Evolutionary conservation across 2,888 invertebrate species (phyloP), one percentile per base, ranked within the genome.

Genomic region (Mythimna vitellina): DNA sequence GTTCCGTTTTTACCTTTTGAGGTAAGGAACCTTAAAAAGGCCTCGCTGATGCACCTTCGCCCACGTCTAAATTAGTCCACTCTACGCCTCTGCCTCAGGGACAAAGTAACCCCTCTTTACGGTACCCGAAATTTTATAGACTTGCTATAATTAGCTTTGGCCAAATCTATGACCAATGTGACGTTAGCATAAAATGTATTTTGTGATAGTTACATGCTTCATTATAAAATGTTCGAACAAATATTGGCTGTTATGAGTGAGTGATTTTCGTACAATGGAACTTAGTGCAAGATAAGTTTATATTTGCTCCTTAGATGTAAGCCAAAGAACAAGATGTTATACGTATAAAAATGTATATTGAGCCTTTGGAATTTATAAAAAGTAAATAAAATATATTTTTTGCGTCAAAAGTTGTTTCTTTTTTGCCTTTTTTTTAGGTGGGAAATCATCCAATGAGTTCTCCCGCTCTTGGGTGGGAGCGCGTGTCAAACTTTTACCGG

Each of bases 241-340:
- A 80, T 77, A 68, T 79, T 82, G 87, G 85, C 85, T 86, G 85
- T 85, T 80, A 82, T 64, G 42, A 70, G 66, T 71, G 76, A 86
- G 76, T 77, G 76, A 85, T 77, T 83, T 79, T 74, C 73, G 80
- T 86, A 85, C 81, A 85, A 81, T 85, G 32, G 25, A 72, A 78
- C 32, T 68, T 78, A 85, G 65, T 85, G 73, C 67, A 80, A 83
- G 75, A 62, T 73, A 68, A 54, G 64, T 86, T 70, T 79, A 81
- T 78, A 82, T 85, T 76, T 78, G 75, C 70, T 81, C 42, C 70
- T 76, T 87, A 88, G 80, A 73, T 84, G 29, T 87, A 87, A 83
- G 88, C 78, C 80, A 84, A 88, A 84, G 87, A 87, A 86, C 76
- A 84, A 78, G 29, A 82, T 76, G 60, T 73, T 72, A 72, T 61